Percentiles rank a stretch among this genome's conserved stretches.
phyloP scores from a whole-genome alignment of 2,113 vertebrate genomes.

The Podarcis raffonei region DNA sequence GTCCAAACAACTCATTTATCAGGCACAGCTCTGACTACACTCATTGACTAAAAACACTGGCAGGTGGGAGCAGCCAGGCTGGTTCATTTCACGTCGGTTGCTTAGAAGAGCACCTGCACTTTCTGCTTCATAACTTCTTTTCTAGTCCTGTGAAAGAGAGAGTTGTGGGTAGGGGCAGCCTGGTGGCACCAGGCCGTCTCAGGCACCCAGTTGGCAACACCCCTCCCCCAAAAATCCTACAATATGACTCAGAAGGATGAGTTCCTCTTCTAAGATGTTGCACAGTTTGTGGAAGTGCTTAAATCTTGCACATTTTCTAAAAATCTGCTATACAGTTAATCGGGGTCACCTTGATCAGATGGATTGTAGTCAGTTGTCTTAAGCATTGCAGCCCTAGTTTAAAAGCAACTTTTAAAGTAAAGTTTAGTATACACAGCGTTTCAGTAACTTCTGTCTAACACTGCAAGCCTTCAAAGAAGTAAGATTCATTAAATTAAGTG shows the following conservation, averaged over 20 bases:
- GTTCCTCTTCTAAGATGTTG: background rate
- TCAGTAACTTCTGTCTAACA: background rate
- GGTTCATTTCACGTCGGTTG: no score
- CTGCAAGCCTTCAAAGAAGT: background rate
- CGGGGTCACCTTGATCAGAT: background rate
- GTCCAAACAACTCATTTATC: no score
- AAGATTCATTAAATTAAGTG: background rate
- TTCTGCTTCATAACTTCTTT: no score
- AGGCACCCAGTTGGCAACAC: no score
- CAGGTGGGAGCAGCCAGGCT: no score
- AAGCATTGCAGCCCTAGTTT: background rate
- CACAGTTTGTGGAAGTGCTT: background rate
- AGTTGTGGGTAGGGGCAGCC: no score
- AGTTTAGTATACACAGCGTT: background rate
- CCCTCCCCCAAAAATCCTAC: background rate
- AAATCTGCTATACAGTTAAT: background rate
- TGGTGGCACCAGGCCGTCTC: no score
- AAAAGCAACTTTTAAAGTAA: background rate
- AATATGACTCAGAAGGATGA: constrained; percentile 20
- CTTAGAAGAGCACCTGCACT: no score
- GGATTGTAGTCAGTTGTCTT: background rate
- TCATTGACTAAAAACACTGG: no score
- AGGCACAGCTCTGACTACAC: no score
- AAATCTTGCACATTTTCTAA: background rate
- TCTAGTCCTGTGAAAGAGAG: no score